Evolutionary conservation across 2,113 vertebrate genomes (phyloP).

Genomic region (Ochotona princeps): DNA sequence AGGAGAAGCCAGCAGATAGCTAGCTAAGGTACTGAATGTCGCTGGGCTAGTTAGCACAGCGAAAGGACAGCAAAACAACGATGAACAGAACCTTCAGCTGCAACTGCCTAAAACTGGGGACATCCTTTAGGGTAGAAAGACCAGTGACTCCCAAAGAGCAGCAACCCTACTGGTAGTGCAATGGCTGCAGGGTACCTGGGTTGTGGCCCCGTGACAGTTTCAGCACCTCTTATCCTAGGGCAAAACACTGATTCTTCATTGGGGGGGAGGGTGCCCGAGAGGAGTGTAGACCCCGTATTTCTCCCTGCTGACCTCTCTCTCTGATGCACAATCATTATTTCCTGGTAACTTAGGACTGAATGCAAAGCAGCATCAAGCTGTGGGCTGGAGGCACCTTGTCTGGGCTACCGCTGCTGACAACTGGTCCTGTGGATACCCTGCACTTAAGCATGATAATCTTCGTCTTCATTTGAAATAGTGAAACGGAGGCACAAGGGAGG

Average conservation of each 20-base stretch:
- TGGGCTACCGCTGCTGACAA: neutral
- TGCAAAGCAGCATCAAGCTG: neutral
- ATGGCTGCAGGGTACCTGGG: neutral
- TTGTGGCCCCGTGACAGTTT: neutral
- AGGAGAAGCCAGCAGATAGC: constrained; percentile 22
- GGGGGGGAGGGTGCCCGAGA: neutral
- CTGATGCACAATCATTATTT: neutral
- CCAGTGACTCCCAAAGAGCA: neutral
- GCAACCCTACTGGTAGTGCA: constrained; percentile 44
- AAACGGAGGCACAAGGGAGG: constrained; percentile 1
- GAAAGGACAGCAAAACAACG: neutral
- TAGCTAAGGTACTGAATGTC: constrained; percentile 59
- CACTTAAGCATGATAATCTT: neutral
- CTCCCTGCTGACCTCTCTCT: neutral
- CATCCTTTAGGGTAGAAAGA: neutral
- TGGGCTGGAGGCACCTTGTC: neutral
- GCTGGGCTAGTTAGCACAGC: neutral
- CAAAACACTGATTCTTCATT: neutral
- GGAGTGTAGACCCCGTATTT: neutral
- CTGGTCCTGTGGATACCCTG: neutral
- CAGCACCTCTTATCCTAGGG: neutral
- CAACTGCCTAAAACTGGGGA: neutral
- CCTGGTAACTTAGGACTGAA: neutral
- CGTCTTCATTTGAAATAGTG: constrained; percentile 30
- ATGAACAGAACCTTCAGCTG: neutral